These are phyloP conservation scores for Struthio camelus DNA, from an alignment of 2,113 vertebrate species.

Conservation along the genomic window DNA sequence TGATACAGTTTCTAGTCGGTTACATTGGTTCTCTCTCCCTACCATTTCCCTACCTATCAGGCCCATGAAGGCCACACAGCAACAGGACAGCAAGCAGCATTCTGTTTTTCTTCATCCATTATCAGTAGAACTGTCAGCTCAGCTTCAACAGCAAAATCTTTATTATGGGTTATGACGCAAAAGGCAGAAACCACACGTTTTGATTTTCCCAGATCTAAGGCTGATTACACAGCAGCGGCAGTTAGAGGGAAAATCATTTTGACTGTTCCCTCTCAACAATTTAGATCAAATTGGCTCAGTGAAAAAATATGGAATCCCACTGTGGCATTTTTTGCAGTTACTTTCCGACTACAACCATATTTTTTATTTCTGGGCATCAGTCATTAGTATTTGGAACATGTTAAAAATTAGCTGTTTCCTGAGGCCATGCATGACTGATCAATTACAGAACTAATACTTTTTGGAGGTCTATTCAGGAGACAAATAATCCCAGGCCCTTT, in stretches of 20 bases:
- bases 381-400: constrained; percentile 38
- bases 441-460: constrained; percentile 3
- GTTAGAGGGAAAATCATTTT: constrained; percentile 33
- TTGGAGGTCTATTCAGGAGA: constrained; percentile 5
- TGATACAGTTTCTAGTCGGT: neutral
- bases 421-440: constrained; percentile 26
- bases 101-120: constrained; percentile 45
- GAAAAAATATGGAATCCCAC: constrained; percentile 55
- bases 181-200: constrained; percentile 29
- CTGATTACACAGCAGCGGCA: neutral
- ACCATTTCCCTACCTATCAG: neutral
- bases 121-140: constrained; percentile 47
- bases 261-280: too few species aligned
- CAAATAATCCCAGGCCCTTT: constrained; percentile 13
- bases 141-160: constrained; percentile 45
- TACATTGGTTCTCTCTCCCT: neutral
- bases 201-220: constrained; percentile 47
- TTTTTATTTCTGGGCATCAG: neutral
- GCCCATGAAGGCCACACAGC: neutral
- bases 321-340: constrained; percentile 35
- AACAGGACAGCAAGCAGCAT: neutral
- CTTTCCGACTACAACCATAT: neutral
- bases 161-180: constrained; percentile 39
- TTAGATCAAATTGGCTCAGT: too few species aligned
- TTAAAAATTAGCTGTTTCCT: constrained; percentile 41